Percentiles rank a stretch among this genome's conserved stretches.
These are phyloP conservation scores for Pocillopora grandis DNA, from an alignment of 92 coral and sea anemone genomes.

Conservation along the genomic window DNA sequence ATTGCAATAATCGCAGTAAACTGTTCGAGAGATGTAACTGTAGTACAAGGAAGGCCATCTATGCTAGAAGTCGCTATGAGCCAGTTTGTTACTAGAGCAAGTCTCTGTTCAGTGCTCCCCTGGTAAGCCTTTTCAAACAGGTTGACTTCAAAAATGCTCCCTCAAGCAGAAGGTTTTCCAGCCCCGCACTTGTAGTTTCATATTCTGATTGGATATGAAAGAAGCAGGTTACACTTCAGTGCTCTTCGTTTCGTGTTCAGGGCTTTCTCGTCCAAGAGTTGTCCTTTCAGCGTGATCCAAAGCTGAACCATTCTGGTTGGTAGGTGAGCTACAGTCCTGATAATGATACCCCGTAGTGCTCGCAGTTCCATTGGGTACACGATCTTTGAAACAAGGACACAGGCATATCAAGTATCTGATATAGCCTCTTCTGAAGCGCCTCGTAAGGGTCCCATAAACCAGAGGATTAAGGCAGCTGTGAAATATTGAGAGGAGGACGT, in stretches of 20 bases:
- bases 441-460: slow-evolving; percentile 78
- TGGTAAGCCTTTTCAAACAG: no score
- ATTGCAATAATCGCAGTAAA: no score
- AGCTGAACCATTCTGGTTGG: slow-evolving; percentile 9
- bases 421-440: slow-evolving; percentile 80
- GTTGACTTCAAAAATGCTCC: no score
- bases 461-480: slow-evolving; percentile 93
- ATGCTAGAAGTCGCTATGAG: no score
- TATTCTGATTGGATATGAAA: not conserved
- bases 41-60: no score
- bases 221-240: slow-evolving; percentile 18
- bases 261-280: not conserved
- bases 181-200: not conserved
- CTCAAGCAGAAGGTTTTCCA: not conserved
- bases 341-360: not conserved
- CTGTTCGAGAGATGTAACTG: no score
- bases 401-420: slow-evolving; percentile 66
- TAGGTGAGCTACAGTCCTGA: not conserved
- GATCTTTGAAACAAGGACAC: slow-evolving; percentile 58
- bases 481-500: slow-evolving; percentile 73
- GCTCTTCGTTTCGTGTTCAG: slow-evolving; percentile 18
- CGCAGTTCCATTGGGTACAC: not conserved
- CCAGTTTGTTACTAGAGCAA: no score
- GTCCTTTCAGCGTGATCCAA: not conserved
- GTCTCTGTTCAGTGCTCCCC: no score